These are phyloP conservation scores for Hecatera dysodea DNA, from an alignment of 2,888 invertebrate species.

Conservation along the genomic window DNA sequence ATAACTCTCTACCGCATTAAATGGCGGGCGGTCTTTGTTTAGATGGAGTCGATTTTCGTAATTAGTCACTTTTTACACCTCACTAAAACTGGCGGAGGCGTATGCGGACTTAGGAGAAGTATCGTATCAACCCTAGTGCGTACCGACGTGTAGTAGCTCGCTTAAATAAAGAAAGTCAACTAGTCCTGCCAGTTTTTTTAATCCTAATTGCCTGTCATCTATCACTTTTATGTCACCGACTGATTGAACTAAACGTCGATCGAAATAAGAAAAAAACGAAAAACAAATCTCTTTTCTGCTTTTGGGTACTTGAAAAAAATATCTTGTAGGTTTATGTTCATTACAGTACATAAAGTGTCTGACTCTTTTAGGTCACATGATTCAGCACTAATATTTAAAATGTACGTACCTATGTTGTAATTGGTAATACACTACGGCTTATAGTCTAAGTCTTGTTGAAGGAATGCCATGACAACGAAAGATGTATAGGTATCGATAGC, in stretches of 20 bases:
- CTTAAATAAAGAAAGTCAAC: background rate
- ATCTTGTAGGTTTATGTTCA: background rate
- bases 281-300: no score
- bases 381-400: background rate
- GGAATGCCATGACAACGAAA: no score
- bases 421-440: no score
- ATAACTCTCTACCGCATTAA: no score
- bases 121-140: background rate
- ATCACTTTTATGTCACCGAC: background rate
- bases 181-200: background rate
- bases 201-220: background rate
- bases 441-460: no score
- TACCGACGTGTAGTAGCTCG: background rate
- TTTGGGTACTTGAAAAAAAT: background rate
- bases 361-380: background rate
- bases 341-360: background rate
- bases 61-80: no score
- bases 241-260: background rate
- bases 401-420: no score
- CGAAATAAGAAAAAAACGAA: background rate
- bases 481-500: no score
- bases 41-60: no score
- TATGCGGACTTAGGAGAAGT: background rate
- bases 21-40: no score
- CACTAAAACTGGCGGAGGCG: background rate